Evolutionary conservation across 2,888 invertebrate species (phyloP).

Genomic region (Clostera curtula): DNA sequence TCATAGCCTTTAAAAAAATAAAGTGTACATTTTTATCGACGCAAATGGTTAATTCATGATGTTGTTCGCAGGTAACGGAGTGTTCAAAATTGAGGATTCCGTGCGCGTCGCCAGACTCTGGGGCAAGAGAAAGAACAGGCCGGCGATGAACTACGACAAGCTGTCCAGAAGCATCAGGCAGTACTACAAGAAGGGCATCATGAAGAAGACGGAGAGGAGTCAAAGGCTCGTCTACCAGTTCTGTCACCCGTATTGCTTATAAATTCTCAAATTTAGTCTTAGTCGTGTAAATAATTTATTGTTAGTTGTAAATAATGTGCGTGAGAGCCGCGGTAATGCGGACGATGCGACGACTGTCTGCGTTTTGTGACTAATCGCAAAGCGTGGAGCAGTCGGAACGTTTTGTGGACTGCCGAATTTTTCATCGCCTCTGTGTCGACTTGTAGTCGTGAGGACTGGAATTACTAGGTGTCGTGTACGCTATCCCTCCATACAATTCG

Average conservation of each 20-base stretch:
- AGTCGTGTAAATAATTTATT: conserved; percentile 41
- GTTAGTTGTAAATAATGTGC: conserved; percentile 46
- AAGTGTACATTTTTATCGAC: conserved; percentile 16
- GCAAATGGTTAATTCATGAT: conserved; percentile 49
- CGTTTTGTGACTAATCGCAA: conserved; percentile 48
- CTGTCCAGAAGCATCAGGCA: conserved; percentile 97
- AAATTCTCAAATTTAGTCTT: conserved; percentile 44
- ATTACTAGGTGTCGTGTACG: conserved; percentile 42
- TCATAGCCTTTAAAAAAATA: conserved; percentile 22
- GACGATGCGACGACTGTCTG: conserved; percentile 45
- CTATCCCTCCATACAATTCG: conserved; percentile 65
- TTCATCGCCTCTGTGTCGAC: conserved; percentile 26
- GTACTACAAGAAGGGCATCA: conserved; percentile 99
- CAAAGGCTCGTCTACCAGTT: conserved; percentile 99
- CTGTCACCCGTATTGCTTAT: conserved; percentile 94
- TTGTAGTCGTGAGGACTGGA: conserved; percentile 29
- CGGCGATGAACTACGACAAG: conserved; percentile 99
- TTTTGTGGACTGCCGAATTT: conserved; percentile 40
- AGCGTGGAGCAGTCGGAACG: conserved; percentile 44
- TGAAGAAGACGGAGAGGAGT: conserved; percentile 99
- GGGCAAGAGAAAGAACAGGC: conserved; percentile 98
- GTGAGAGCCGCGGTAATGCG: conserved; percentile 69
- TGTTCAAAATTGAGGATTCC: conserved; percentile 99
- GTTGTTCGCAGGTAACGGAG: conserved; percentile 80
- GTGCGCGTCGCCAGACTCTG: conserved; percentile 97